Percentiles rank a stretch among this genome's conserved stretches.
These are phyloP conservation scores for Scleropages formosus DNA, from an alignment of 2,797 vertebrate genomes.

Conservation along the genomic window DNA sequence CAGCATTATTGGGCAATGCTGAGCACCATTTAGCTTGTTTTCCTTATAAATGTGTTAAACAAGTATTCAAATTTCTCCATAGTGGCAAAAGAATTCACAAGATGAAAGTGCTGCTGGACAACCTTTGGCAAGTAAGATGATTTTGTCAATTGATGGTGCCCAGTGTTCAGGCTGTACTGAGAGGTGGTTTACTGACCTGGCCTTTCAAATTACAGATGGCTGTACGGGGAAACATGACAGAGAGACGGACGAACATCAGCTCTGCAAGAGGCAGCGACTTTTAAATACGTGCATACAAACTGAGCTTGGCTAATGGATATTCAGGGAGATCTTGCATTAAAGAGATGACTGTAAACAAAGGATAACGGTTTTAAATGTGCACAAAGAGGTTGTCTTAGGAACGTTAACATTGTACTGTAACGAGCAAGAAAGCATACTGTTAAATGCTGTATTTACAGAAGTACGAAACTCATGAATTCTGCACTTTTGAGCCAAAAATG, in stretches of 20 bases:
- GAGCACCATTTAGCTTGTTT: too few relatives aligned
- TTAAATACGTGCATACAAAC: constrained; percentile 19
- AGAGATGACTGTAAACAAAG: too few relatives aligned
- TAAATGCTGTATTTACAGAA: too few relatives aligned
- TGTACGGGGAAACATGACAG: constrained; percentile 54
- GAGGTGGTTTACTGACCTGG: not conserved
- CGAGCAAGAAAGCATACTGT: too few relatives aligned
- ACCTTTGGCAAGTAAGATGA: constrained; percentile 59
- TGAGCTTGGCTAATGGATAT: not conserved
- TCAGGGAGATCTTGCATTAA: too few relatives aligned
- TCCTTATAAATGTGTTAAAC: too few relatives aligned
- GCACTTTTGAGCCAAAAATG: too few relatives aligned
- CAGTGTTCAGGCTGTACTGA: not conserved
- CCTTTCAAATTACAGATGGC: constrained; percentile 59
- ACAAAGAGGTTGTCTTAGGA: too few relatives aligned
- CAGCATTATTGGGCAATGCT: not conserved
- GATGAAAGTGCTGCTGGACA: constrained; percentile 45
- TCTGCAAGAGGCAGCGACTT: constrained; percentile 59
- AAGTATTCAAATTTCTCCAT: constrained; percentile 26
- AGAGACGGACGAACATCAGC: constrained; percentile 19
- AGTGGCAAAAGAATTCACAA: constrained; percentile 81
- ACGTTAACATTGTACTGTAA: too few relatives aligned
- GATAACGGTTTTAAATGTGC: too few relatives aligned
- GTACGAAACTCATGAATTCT: too few relatives aligned
- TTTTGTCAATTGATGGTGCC: constrained; percentile 38